These are phyloP conservation scores for Campoletis sonorensis DNA, from an alignment of 1,140 invertebrate species.

Conservation along the genomic window DNA sequence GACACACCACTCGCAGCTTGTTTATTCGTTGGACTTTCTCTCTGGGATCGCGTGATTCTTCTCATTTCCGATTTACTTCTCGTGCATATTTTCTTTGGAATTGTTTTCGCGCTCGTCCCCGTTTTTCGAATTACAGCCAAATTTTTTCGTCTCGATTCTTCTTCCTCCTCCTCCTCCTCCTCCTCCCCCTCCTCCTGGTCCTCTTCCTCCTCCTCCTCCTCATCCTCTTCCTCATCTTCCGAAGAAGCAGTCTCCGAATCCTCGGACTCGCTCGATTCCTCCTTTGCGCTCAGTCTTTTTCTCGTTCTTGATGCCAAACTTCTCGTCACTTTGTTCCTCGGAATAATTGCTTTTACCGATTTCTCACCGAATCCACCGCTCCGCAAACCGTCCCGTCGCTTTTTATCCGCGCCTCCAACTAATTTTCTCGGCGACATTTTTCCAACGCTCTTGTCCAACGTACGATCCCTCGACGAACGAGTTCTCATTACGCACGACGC, in stretches of 20 bases:
- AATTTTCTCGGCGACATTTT: slow-evolving; percentile 65
- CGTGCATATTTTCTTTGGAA: slow-evolving; percentile 65
- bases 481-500: slow-evolving; percentile 70
- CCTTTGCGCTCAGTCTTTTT: slow-evolving; percentile 59
- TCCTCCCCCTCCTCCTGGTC: slow-evolving; percentile 57
- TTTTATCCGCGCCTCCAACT: slow-evolving; percentile 62
- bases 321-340: slow-evolving; percentile 37
- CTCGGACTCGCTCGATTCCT: slow-evolving; percentile 60
- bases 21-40: slow-evolving; percentile 50
- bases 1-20: slow-evolving; percentile 55
- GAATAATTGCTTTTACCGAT: slow-evolving; percentile 33
- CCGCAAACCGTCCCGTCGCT: slow-evolving; percentile 65
- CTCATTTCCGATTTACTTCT: slow-evolving; percentile 67
- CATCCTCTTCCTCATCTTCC: slow-evolving; percentile 59
- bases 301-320: slow-evolving; percentile 55
- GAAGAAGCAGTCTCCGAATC: slow-evolving; percentile 69
- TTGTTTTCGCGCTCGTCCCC: slow-evolving; percentile 44
- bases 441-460: slow-evolving; percentile 57
- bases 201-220: slow-evolving; percentile 59
- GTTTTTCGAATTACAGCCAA: slow-evolving; percentile 52
- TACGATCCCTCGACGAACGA: slow-evolving; percentile 65
- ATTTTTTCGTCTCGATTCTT: slow-evolving; percentile 49
- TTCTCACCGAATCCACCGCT: slow-evolving; percentile 61
- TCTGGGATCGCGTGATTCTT: slow-evolving; percentile 69
- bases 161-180: slow-evolving; percentile 59